A percentile compares a stretch with the other conserved stretches of the same genome.
These are phyloP conservation scores for Sebastes diaconus DNA, from an alignment of 2,797 vertebrate species.

Conservation along the genomic window DNA sequence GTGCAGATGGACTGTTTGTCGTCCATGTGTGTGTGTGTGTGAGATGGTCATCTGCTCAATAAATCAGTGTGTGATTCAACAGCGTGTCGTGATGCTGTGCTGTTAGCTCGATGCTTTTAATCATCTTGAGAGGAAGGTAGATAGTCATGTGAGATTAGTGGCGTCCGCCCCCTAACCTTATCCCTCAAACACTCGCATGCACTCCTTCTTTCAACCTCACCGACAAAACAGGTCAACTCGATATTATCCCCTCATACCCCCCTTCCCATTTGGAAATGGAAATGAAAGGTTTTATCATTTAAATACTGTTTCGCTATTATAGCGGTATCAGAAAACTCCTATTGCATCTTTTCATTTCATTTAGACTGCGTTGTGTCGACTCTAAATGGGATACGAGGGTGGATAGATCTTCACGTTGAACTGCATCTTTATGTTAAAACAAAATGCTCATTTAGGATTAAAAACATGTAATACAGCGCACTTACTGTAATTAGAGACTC, in stretches of 20 bases:
- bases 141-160: conserved; percentile 49
- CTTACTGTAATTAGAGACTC: background rate
- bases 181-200: background rate
- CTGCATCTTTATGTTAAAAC: no score
- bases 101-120: conserved; percentile 60
- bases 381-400: accelerated
- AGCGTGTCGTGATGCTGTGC: conserved; percentile 49
- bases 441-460: background rate
- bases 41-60: conserved; percentile 38
- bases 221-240: background rate
- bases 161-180: background rate
- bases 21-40: background rate
- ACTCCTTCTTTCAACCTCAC: background rate
- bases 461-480: background rate
- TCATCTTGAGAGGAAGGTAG: conserved; percentile 66
- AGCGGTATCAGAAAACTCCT: background rate
- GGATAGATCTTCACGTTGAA: background rate
- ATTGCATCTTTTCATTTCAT: background rate
- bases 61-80: conserved; percentile 56
- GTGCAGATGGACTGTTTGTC: conserved; percentile 23
- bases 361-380: background rate
- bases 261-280: no score
- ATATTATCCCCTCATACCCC: background rate
- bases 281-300: background rate
- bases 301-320: background rate